Base-by-base conservation (phyloP, 53 echinoderm and acorn worm genomes). In the Patiria pectinifera region DNA sequence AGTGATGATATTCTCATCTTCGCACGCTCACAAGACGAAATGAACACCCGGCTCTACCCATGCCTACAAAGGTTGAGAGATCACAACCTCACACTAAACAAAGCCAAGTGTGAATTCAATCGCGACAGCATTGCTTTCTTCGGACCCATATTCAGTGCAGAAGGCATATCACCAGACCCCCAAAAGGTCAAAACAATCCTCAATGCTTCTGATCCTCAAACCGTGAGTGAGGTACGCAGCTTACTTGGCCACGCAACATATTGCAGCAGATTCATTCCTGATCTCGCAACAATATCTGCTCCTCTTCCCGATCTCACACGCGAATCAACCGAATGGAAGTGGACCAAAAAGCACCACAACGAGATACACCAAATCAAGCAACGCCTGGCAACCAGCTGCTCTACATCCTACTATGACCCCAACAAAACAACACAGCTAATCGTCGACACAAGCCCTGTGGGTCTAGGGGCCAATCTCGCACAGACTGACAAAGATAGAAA, bases 1-100 rank as follows among this genome's bases (percentile, higher is more conserved):
- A 91, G 85, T 62, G 95, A 97, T 82, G 95, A 97, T 75, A 96
- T 96, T 19, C 74, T 84, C 47, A 85, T 95, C 5, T 62, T 83
- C 35, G 26, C 35, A 83, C 63, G 83, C 83, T 83, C 61, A 3
- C 63, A 83, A 61, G 62, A 83, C 15, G 83, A 83, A 43, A 83
- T 83, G 83, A 62, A 83, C 35, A 62, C 9, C 45, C 61, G 83
- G 35, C 83, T 83, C 26, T 4, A 60, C 9, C 62, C 83, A 83
- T 83, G 83, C 62, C 62, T 61, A 45, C 83, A 62, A 26, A 83
- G 83, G 93, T 59, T 94, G 71, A 78, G 92, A 4, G 94, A 96
- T 59, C 85, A 48, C 35, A 95, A 93, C 48, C 90, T 96, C 22
- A 93, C 93, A 25, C 86, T 96, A 19, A 95, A 95, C 85, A 82